phyloP scores from a whole-genome alignment of 2,888 invertebrate species.

The Drosophila fulvimacula region DNA sequence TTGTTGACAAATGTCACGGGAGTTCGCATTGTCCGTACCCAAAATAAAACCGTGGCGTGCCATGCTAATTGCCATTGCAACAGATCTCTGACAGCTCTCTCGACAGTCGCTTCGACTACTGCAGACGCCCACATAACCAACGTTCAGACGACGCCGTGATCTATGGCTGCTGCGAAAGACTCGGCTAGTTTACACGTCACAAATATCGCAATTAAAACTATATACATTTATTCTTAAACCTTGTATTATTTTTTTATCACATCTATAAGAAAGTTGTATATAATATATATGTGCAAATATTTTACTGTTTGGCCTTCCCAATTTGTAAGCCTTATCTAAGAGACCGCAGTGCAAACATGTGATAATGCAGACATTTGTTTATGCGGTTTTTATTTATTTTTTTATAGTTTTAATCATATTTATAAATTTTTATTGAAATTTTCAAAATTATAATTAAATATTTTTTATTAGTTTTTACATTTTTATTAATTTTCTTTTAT shows the following conservation, averaged over 20 bases:
- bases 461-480: too few species aligned
- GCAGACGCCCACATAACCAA: conserved; percentile 40
- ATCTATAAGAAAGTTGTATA: not conserved
- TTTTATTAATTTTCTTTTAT: not conserved
- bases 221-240: conserved; percentile 9
- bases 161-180: conserved; percentile 44
- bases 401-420: not conserved
- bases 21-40: conserved; percentile 44
- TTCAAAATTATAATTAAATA: too few species aligned
- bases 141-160: conserved; percentile 40
- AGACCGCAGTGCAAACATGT: conserved; percentile 14
- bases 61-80: conserved; percentile 74
- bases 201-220: conserved; percentile 2
- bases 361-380: conserved; percentile 17
- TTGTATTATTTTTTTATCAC: not conserved
- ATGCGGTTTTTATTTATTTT: not conserved
- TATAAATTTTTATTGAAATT: not conserved
- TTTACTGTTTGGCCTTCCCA: not conserved
- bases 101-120: conserved; percentile 62
- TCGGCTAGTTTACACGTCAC: conserved; percentile 3
- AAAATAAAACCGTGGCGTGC: conserved; percentile 32
- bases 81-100: conserved; percentile 58
- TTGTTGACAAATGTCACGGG: conserved; percentile 70
- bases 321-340: not conserved
- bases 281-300: not conserved